These are phyloP conservation scores for Lamellibrachia satsuma DNA, from an alignment of 2,888 invertebrate species.

Conservation along the genomic window DNA sequence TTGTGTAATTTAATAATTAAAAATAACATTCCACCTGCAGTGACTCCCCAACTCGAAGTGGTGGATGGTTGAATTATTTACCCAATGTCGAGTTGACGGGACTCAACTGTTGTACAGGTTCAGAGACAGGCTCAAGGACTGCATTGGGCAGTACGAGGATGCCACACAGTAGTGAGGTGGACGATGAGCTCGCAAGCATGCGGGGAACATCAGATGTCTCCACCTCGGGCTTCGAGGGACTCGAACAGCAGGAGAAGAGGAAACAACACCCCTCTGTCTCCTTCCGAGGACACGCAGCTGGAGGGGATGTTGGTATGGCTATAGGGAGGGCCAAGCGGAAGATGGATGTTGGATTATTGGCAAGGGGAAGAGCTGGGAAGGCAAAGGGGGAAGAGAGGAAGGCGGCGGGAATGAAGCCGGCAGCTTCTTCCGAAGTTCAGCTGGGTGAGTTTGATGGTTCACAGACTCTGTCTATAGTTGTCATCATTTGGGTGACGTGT, in stretches of 20 bases:
- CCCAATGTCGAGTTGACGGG: background rate
- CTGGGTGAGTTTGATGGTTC: background rate
- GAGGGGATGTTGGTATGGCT: background rate
- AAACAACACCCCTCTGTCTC: background rate
- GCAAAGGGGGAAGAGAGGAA: background rate
- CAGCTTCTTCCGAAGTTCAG: background rate
- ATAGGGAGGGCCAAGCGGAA: background rate
- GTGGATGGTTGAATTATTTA: no score
- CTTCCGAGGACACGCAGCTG: background rate
- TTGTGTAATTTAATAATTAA: no score
- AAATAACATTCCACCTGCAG: no score
- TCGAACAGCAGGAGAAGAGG: background rate
- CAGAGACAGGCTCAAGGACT: background rate
- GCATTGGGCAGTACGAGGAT: background rate
- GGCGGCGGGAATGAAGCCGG: background rate
- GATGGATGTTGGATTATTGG: background rate
- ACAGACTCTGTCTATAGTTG: no score
- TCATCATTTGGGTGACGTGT: no score
- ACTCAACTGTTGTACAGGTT: background rate
- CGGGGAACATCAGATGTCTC: slow-evolving; percentile 49
- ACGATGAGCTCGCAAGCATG: slow-evolving; percentile 57
- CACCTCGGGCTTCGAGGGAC: background rate
- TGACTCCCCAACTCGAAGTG: no score
- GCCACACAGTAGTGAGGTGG: slow-evolving; percentile 38
- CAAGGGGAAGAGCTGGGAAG: background rate